phyloP scores from a whole-genome alignment of 2,113 vertebrate genomes.

The Zapus hudsonius region DNA sequence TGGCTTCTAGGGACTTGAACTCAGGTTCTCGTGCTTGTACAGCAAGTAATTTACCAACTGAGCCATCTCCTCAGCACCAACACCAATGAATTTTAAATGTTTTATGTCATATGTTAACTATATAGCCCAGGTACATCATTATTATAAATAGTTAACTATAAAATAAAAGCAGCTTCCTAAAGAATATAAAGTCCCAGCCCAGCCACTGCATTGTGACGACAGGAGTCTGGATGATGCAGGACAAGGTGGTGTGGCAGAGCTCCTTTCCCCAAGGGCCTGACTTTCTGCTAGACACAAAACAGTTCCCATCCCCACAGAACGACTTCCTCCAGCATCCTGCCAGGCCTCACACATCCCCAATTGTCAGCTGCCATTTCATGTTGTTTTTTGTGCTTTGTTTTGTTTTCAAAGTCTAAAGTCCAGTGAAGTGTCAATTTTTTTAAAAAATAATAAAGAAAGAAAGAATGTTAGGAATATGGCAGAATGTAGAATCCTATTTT shows the following conservation, averaged over 20 bases:
- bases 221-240: background rate
- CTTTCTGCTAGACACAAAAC: rapidly evolving
- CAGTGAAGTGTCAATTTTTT: background rate
- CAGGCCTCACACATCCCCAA: background rate
- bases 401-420: background rate
- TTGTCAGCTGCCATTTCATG: background rate
- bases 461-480: background rate
- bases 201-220: background rate
- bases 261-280: rapidly evolving
- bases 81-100: background rate
- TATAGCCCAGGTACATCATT: rapidly evolving
- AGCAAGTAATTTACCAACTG: too few species aligned
- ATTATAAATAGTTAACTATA: rapidly evolving
- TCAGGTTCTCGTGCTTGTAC: too few species aligned
- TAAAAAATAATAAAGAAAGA: too few species aligned
- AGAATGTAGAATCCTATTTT: background rate
- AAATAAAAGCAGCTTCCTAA: background rate
- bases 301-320: too few species aligned
- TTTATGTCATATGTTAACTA: rapidly evolving
- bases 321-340: too few species aligned
- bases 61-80: too few species aligned
- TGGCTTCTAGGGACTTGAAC: too few species aligned
- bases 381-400: background rate
- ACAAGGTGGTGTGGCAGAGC: background rate
- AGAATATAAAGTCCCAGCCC: too few species aligned